Base-by-base conservation (phyloP, 2,113 vertebrate species). In the Oryzias curvinotus region DNA sequence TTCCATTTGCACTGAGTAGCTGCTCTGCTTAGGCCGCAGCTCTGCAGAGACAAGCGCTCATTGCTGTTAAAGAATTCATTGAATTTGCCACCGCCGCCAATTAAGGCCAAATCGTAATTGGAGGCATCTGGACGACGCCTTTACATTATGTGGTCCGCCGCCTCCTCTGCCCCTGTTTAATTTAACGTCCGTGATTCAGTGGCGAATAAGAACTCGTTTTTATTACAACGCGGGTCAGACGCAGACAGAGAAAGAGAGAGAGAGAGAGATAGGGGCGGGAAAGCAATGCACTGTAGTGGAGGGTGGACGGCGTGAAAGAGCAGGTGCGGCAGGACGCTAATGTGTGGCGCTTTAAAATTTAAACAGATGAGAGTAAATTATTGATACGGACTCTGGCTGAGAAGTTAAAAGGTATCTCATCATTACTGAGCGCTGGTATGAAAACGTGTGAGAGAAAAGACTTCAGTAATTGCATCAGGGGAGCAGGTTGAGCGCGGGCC, bases 281-380 rank as follows among this genome's bases (percentile, higher is more conserved):
- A 57, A 52, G 25, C 19, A 23, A 42, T 54, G 73, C 78, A 66
- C 65, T 19, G 73, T 41, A 12, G 19, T 19, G 57, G 81, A 77
- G 76, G 80, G 73, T 68, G 87, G 88, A 87, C 83, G 83, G 88
- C 80, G 85, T 88, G 86, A 92, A 91, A 90, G 89, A 89, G 88
- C 87, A 91, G 91, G 89, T 92, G 91, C 82, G 50, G 73, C 75
- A 72, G 88, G 88, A 88, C 89, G 80, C 86, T 91, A 92, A 91
- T 93, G 91, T 91, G 92, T 85, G 86, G 88, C 86, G 81, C 86
- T 90, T 91, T 92, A 93, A 92, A 91, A 88, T 92, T 93, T 92
- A 89, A 92, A 91, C 81, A 91, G 90, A 85, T 80, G 74, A 83
- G 70, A 65, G 79, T 93, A 78, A 91, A 92, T 92, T 85, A 92